phyloP scores from a whole-genome alignment of 2,888 invertebrate genomes.

The Pycnomerus fuliginosus region DNA sequence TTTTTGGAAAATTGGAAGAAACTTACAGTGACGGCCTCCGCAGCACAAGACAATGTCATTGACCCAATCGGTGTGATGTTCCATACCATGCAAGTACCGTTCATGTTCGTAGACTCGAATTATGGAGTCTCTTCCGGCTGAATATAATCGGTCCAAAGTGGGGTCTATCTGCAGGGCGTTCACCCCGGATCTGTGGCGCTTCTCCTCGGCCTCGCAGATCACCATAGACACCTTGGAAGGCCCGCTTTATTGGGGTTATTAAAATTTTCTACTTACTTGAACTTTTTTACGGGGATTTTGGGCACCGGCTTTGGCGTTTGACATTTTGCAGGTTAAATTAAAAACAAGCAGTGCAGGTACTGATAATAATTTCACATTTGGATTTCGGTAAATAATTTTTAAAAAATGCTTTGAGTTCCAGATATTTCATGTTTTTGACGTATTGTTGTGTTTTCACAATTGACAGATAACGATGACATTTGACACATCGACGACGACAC shows the following conservation, averaged over 20 bases:
- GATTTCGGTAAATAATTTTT: no score
- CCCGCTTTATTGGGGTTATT: slow-evolving; percentile 4
- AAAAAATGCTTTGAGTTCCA: no score
- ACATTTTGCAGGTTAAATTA: no score
- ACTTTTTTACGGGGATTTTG: slow-evolving; percentile 52
- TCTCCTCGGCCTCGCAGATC: slow-evolving; percentile 94
- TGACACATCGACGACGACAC: no score
- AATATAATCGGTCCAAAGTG: slow-evolving; percentile 82
- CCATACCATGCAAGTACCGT: slow-evolving; percentile 93
- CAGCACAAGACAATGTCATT: slow-evolving; percentile 98
- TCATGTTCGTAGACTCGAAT: slow-evolving; percentile 90
- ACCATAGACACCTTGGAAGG: slow-evolving; percentile 89
- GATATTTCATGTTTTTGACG: no score
- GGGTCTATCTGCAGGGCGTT: slow-evolving; percentile 95
- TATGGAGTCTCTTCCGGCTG: slow-evolving; percentile 96
- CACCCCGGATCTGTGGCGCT: slow-evolving; percentile 91
- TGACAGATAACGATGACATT: no score
- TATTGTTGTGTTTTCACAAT: no score
- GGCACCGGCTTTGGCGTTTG: slow-evolving; percentile 47
- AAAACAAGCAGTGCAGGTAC: no score
- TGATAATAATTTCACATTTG: no score
- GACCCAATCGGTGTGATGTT: slow-evolving; percentile 99
- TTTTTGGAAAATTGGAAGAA: no score
- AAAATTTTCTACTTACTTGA: slow-evolving; percentile 39
- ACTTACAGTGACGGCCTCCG: slow-evolving; percentile 88